These are phyloP conservation scores for Wasmannia auropunctata DNA, from an alignment of 1,140 invertebrate genomes.

Conservation along the genomic window DNA sequence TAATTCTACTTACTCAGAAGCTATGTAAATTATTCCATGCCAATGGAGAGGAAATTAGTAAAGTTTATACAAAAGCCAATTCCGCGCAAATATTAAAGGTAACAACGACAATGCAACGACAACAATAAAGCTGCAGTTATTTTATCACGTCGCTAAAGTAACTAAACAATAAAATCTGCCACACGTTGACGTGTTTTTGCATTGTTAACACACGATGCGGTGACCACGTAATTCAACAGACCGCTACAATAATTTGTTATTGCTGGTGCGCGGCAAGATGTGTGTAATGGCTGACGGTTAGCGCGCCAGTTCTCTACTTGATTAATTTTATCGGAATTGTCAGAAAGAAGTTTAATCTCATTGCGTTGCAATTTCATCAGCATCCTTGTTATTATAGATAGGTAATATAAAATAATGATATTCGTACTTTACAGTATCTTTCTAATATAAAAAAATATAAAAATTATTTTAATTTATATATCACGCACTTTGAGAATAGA, in stretches of 20 bases:
- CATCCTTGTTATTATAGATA: background rate
- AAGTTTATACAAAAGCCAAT: background rate
- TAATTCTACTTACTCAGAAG: background rate
- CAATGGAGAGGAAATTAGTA: background rate
- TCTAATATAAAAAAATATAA: background rate
- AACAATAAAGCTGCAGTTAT: background rate
- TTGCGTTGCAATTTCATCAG: slow-evolving; percentile 4
- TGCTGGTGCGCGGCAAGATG: background rate
- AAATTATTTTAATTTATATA: background rate
- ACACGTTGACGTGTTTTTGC: background rate
- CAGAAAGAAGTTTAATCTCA: background rate
- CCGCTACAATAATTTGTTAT: background rate
- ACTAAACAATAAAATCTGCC: slow-evolving; percentile 14
- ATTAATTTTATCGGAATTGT: slow-evolving; percentile 34
- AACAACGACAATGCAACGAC: background rate
- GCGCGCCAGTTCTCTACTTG: background rate
- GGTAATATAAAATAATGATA: slow-evolving; percentile 1
- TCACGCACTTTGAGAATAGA: background rate
- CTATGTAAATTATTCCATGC: background rate
- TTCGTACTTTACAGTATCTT: background rate
- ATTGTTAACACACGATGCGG: background rate
- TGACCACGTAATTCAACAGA: background rate
- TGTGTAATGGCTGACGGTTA: slow-evolving; percentile 8
- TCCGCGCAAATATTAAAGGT: background rate
- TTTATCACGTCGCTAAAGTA: background rate